Percentiles rank a stretch among this genome's conserved stretches.
Conservation (phyloP, 2,888 invertebrate species). For the Hymenopus coronatus region DNA sequence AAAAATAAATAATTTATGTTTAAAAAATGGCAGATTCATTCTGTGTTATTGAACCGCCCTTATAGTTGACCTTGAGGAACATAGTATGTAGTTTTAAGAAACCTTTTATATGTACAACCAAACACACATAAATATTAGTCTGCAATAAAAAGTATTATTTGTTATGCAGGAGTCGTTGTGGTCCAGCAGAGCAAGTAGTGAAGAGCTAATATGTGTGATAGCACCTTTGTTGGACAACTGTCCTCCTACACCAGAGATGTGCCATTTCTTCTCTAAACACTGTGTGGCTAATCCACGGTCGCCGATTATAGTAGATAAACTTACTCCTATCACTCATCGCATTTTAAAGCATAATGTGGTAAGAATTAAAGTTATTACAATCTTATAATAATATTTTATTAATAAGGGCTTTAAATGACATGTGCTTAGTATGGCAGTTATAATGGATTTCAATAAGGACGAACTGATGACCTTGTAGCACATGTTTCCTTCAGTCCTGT, state of each 20-base stretch:
- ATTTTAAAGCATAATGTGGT: constrained; percentile 76
- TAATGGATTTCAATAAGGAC: no score
- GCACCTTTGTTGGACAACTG: constrained; percentile 66
- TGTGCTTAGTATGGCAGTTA: no score
- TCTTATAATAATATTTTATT: not conserved
- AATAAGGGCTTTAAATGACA: no score
- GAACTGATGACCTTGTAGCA: no score
- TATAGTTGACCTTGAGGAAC: no score
- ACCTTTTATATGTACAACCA: no score
- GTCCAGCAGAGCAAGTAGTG: constrained; percentile 50
- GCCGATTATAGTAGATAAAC: constrained; percentile 63
- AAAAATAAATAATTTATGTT: no score
- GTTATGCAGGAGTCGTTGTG: constrained; percentile 48
- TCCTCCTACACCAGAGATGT: constrained; percentile 60
- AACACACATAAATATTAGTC: not conserved
- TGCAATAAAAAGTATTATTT: constrained; percentile 33
- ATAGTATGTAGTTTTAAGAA: no score
- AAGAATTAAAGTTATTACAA: constrained; percentile 36
- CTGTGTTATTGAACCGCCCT: no score
- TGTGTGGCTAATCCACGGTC: constrained; percentile 67
- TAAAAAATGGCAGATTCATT: no score
- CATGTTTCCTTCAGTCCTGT: no score
- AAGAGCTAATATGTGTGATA: constrained; percentile 56
- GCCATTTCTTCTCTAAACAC: constrained; percentile 58
- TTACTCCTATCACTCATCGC: constrained; percentile 71